Evolutionary conservation across 2,888 invertebrate genomes (phyloP), one percentile per base, ranked within the genome.

Genomic region (Frankliniella intonsa): DNA sequence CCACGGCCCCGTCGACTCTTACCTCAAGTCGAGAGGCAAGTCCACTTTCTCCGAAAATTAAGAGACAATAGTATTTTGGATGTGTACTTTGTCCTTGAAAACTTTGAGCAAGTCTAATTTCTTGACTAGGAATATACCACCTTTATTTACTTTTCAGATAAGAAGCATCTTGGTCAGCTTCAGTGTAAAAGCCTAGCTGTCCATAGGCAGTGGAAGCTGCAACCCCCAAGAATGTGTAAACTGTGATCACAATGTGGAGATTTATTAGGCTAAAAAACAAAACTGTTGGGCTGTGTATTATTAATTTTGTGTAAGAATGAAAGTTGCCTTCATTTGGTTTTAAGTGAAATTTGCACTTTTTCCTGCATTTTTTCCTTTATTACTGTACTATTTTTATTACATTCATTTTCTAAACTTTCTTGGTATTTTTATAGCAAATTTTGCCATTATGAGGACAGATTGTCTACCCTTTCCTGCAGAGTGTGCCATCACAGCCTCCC

Each of bases 1-100:
- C 11, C 79, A 49, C 11, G 27, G 25, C 9, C 82, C 83, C 17
- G 50, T 84, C 51, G 25, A 62, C 25, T 50, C 62, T 8, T 84
- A 65, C 49, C 76, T 76, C 22, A 25, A 22, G 1, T 11, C 69
- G 8, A 22, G 69, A 76, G 69, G 69, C 22, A 8, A 11, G 69
- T 76, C 7, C 5, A n/a, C 22, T 10, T 9, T n/a, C 22, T 11
- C 9, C 22, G 22, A 19, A n/a, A 17, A 11, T 69, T 69, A 5
- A 9, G 22, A n/a, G 55, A 55, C 55, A 5, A 5, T 38, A 38
- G 38, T 2, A 3, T 3, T 38, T 38, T 38, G 2, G 5, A 38
- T 38, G 38, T 38, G 38, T 38, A 38, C 38, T 38, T 38, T 38
- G 38, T 38, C 5, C 2, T 38, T 38, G 38, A 38, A 5, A 38